Percentiles rank a stretch among this genome's conserved stretches.
These are phyloP conservation scores for Leptobrachium ailaonicum DNA, from an alignment of 2,113 vertebrate genomes.

Conservation along the genomic window DNA sequence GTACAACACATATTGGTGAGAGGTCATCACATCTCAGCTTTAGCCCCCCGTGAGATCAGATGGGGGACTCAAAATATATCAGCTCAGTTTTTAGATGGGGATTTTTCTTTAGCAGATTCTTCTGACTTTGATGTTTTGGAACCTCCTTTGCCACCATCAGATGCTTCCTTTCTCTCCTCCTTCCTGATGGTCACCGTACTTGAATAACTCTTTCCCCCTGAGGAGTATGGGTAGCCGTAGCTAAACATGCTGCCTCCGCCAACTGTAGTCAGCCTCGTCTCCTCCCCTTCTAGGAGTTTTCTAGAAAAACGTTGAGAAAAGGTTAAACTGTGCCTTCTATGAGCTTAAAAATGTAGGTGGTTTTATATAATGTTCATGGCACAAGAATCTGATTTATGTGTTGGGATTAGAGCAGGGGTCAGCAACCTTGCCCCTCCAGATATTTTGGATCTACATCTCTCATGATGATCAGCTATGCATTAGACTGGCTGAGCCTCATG, in stretches of 20 bases:
- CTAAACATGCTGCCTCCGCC: conserved; percentile 60
- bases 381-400: too few species aligned
- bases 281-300: conserved; percentile 81
- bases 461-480: too few species aligned
- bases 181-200: conserved; percentile 48
- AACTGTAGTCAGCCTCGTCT: conserved; percentile 74
- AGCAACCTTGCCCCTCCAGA: too few species aligned
- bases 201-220: conserved; percentile 59
- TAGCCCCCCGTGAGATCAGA: background rate
- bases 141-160: conserved; percentile 27
- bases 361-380: background rate
- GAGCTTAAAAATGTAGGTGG: too few species aligned
- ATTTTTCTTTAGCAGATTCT: conserved; percentile 18
- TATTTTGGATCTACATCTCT: too few species aligned
- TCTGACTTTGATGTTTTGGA: conserved; percentile 13
- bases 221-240: conserved; percentile 66
- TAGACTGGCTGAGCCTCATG: too few species aligned
- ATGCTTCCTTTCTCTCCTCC: conserved; percentile 39
- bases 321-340: background rate
- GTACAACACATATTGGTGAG: too few species aligned
- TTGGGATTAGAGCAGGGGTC: too few species aligned
- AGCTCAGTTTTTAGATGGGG: conserved; percentile 22
- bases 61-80: background rate
- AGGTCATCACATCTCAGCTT: too few species aligned
- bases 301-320: conserved; percentile 51